Conservation (phyloP, 2,797 vertebrate species). For the Melanogrammus aeglefinus region DNA sequence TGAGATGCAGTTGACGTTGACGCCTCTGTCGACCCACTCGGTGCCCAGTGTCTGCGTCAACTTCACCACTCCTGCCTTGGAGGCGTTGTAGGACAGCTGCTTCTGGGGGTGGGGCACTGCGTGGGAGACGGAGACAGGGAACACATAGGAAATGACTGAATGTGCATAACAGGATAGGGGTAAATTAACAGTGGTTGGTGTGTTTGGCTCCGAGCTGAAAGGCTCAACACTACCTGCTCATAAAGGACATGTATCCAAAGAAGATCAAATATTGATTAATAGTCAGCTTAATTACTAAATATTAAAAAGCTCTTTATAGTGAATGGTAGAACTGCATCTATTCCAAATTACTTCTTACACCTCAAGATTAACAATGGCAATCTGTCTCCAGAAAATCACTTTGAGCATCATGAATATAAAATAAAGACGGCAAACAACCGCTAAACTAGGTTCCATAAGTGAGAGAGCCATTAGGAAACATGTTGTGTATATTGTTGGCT, state of each 20-base stretch:
- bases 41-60: constrained; percentile 79
- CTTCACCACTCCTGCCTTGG: constrained; percentile 81
- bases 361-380: neutral
- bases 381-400: neutral
- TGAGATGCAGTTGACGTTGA: constrained; percentile 80
- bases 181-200: neutral
- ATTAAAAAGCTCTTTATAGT: no score
- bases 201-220: neutral
- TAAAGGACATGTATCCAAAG: neutral
- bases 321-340: no score
- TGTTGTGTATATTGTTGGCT: neutral
- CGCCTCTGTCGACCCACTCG: constrained; percentile 80
- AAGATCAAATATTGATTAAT: neutral
- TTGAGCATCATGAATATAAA: neutral
- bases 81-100: constrained; percentile 79
- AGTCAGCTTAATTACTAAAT: neutral
- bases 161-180: neutral
- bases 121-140: neutral
- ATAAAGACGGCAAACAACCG: neutral
- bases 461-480: neutral
- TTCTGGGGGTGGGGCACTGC: constrained; percentile 78
- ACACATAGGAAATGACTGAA: neutral
- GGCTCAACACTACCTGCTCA: neutral
- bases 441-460: neutral
- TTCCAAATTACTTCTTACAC: no score